These are phyloP conservation scores for Invenusta paracnida DNA, from an alignment of 2,888 invertebrate species.

Conservation along the genomic window DNA sequence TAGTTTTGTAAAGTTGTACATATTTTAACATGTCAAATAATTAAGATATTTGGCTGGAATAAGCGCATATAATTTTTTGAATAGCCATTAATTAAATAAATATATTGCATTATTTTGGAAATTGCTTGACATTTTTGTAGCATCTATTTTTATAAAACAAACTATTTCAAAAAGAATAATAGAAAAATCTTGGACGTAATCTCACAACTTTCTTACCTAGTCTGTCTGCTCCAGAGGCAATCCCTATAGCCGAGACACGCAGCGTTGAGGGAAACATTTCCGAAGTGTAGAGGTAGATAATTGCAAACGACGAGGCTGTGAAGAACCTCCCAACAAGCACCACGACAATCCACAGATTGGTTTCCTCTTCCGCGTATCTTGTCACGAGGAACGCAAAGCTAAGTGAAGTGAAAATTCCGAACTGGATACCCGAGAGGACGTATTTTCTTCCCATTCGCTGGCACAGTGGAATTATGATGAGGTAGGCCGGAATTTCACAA, in stretches of 20 bases:
- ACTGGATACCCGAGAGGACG: not conserved
- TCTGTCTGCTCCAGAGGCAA: not conserved
- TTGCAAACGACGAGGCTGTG: not conserved
- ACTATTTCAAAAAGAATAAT: too few species aligned
- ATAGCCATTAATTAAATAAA: too few species aligned
- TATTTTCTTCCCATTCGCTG: not conserved
- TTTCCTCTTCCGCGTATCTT: not conserved
- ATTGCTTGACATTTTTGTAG: too few species aligned
- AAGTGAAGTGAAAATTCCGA: not conserved
- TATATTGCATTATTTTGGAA: too few species aligned
- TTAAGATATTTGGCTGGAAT: too few species aligned
- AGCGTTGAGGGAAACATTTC: constrained; percentile 19
- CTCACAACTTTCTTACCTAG: too few species aligned
- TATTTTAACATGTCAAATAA: too few species aligned
- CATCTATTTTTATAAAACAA: too few species aligned
- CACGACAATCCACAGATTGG: not conserved
- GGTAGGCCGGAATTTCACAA: not conserved
- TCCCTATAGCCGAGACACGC: not conserved
- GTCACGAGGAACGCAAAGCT: not conserved
- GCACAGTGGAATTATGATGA: not conserved
- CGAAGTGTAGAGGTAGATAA: not conserved
- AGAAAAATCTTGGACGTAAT: too few species aligned
- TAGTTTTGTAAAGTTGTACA: too few species aligned
- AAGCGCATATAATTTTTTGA: too few species aligned
- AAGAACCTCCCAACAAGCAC: not conserved